Conservation (phyloP, 2,888 invertebrate genomes). For the Fragum fragum region DNA sequence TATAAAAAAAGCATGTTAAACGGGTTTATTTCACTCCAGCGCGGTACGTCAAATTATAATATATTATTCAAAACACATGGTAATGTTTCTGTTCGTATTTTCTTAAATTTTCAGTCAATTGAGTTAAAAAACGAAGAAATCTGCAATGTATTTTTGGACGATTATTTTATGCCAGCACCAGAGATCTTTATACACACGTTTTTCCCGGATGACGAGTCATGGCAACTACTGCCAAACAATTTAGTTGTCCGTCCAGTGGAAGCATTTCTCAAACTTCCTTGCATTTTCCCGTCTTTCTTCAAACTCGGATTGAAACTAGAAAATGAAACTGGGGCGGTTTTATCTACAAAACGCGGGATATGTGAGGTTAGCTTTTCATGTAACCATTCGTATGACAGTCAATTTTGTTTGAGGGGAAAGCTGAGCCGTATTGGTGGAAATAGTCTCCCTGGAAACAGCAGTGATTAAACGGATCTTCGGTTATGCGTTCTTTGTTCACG, state of each 20-base stretch:
- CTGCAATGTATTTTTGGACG: constrained; percentile 41
- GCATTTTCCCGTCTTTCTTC: constrained; percentile 57
- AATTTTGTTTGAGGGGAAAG: not conserved
- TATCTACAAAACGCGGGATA: not conserved
- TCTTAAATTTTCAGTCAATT: not conserved
- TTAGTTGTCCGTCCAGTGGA: constrained; percentile 35
- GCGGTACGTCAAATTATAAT: too few relatives aligned
- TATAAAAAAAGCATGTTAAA: too few relatives aligned
- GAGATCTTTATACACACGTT: constrained; percentile 45
- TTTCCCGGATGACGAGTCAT: constrained; percentile 49
- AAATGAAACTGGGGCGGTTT: constrained; percentile 26
- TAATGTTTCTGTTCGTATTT: too few relatives aligned
- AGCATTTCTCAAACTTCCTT: constrained; percentile 51
- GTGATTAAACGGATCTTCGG: constrained; percentile 10
- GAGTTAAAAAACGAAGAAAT: constrained; percentile 16
- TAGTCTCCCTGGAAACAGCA: not conserved
- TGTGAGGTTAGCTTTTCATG: not conserved
- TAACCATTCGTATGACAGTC: not conserved
- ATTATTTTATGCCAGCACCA: constrained; percentile 62
- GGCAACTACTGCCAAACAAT: constrained; percentile 48
- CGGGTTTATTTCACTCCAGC: too few relatives aligned
- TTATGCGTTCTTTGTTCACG: constrained; percentile 41
- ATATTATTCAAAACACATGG: too few relatives aligned
- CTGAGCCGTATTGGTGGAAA: not conserved
- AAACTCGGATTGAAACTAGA: constrained; percentile 49